phyloP scores from a whole-genome alignment of 2,113 vertebrate species.

The Solenodon paradoxus region DNA sequence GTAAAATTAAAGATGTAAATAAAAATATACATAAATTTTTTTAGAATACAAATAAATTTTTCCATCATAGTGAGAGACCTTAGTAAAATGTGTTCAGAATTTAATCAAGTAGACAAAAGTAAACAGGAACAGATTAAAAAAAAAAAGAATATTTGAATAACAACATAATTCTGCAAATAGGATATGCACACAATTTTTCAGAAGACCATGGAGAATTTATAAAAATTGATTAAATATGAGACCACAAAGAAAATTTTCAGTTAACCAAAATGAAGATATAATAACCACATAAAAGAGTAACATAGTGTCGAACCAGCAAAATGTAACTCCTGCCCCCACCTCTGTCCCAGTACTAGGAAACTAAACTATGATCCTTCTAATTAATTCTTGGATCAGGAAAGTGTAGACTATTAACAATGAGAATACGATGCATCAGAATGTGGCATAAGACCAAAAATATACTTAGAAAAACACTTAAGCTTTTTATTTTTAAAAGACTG shows the following conservation, averaged over 20 bases:
- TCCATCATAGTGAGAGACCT: background rate
- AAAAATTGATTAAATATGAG: background rate
- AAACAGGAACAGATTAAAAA: background rate
- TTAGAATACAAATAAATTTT: too few relatives aligned
- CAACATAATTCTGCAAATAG: background rate
- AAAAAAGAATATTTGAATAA: conserved; percentile 31
- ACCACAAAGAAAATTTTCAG: background rate
- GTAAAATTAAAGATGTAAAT: conserved; percentile 4
- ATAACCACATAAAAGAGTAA: background rate
- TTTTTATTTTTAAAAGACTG: background rate
- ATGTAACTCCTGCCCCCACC: background rate
- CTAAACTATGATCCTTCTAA: background rate
- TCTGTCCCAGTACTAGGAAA: background rate
- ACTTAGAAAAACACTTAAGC: background rate
- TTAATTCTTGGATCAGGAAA: background rate
- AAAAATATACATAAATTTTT: conserved; percentile 1
- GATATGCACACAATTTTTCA: background rate
- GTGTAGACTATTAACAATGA: background rate
- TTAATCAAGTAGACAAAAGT: conserved; percentile 15
- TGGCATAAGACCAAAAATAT: background rate
- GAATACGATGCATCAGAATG: background rate
- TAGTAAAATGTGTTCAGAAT: conserved; percentile 33
- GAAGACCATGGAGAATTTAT: background rate
- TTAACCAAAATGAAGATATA: background rate
- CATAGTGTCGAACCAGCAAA: background rate